phyloP scores from a whole-genome alignment of 2,797 vertebrate species.

The Denticeps clupeoides region DNA sequence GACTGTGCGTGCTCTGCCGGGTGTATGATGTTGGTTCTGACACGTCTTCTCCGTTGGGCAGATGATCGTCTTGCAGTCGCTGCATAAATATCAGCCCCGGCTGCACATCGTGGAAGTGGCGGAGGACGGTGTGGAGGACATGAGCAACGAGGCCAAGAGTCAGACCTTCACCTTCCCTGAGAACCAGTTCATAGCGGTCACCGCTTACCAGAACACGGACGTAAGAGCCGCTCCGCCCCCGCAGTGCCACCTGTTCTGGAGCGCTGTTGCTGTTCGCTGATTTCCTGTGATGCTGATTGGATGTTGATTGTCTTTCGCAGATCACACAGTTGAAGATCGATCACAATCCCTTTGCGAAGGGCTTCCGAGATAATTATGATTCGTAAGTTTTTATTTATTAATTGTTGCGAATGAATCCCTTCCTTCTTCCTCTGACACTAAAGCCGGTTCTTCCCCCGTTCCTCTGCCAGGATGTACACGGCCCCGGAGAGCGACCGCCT shows the following conservation, averaged over 20 bases:
- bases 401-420: neutral
- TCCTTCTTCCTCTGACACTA: neutral
- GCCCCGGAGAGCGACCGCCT: conserved; percentile 94
- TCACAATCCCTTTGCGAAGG: conserved; percentile 97
- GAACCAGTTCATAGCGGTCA: conserved; percentile 95
- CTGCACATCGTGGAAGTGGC: conserved; percentile 96
- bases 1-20: conserved; percentile 4
- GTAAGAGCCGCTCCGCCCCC: conserved; percentile 53
- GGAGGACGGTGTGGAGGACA: conserved; percentile 90
- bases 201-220: conserved; percentile 95
- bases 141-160: conserved; percentile 84
- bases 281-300: no score
- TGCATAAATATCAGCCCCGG: conserved; percentile 92
- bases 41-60: conserved; percentile 30
- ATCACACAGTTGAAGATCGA: conserved; percentile 99
- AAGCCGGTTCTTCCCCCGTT: conserved; percentile 25
- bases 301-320: no score
- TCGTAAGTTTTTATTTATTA: conserved; percentile 70
- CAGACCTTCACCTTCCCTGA: conserved; percentile 95
- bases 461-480: conserved; percentile 89
- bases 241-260: neutral
- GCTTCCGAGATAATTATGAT: conserved; percentile 97
- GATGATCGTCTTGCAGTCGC: conserved; percentile 98
- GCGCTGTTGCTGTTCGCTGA: neutral
- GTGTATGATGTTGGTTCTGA: no score